Evolutionary conservation across 2,797 vertebrate genomes (phyloP).

Genomic region (Setipinna tenuifilis): DNA sequence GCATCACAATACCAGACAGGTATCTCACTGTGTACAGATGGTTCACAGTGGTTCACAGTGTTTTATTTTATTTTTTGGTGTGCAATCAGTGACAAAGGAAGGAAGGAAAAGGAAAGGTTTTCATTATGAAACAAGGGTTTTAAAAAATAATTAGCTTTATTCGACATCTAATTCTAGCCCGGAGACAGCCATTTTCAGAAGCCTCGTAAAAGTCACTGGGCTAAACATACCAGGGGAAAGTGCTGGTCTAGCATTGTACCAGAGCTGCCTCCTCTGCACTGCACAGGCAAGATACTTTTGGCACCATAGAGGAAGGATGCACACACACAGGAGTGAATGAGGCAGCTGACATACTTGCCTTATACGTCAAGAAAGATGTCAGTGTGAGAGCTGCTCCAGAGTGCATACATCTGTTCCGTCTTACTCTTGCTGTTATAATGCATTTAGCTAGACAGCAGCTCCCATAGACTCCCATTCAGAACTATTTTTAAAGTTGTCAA

Average conservation of each 20-base stretch:
- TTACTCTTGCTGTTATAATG: neutral
- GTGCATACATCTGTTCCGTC: neutral
- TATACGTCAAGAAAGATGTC: neutral
- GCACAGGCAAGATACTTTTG: neutral
- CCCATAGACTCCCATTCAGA: neutral
- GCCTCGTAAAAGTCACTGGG: neutral
- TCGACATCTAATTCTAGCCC: neutral
- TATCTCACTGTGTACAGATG: neutral
- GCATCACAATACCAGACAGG: neutral
- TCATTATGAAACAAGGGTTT: too few relatives aligned
- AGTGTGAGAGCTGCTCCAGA: neutral
- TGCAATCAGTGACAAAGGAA: neutral
- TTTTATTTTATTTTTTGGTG: neutral
- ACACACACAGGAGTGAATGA: neutral
- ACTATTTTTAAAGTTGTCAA: neutral
- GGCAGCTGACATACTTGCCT: neutral
- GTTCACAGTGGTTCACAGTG: neutral
- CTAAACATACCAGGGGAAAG: neutral
- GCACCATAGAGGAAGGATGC: neutral
- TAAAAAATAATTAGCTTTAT: neutral
- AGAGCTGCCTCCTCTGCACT: neutral
- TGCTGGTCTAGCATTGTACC: neutral
- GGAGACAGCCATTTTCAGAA: neutral
- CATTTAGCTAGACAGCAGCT: neutral
- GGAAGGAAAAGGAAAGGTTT: neutral